Evolutionary conservation across 1,140 invertebrate genomes (phyloP).

Genomic region (Parasteatoda tepidariorum): DNA sequence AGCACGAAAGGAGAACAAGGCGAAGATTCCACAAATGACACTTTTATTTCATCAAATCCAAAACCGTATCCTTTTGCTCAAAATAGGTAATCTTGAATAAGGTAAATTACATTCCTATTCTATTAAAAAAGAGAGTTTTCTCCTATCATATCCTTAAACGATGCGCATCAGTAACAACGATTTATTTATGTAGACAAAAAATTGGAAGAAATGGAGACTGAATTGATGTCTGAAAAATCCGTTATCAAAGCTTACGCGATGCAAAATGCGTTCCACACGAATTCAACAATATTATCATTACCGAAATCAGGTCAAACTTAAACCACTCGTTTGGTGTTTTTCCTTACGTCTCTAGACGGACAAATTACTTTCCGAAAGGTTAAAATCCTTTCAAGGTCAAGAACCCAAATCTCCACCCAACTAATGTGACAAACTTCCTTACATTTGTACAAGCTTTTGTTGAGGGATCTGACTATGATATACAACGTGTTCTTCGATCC

Average conservation of each 20-base stretch:
- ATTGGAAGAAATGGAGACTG: background rate
- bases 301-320: slow-evolving; percentile 20
- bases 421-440: slow-evolving; percentile 22
- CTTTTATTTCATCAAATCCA: background rate
- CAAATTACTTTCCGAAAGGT: background rate
- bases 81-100: background rate
- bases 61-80: background rate
- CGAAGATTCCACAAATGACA: background rate
- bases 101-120: background rate
- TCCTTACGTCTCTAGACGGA: background rate
- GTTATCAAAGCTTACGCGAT: background rate
- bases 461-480: background rate
- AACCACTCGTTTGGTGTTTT: slow-evolving; percentile 6
- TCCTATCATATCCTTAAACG: slow-evolving; percentile 1
- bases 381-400: slow-evolving; percentile 31
- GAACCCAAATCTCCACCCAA: slow-evolving; percentile 8
- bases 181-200: slow-evolving; percentile 1
- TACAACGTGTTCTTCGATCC: slow-evolving; percentile 3
- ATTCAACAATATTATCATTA: background rate
- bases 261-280: slow-evolving; percentile 29
- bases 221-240: background rate
- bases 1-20: background rate
- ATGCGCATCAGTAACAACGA: slow-evolving; percentile 35
- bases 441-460: slow-evolving; percentile 20
- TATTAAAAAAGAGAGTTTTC: background rate